phyloP scores from a whole-genome alignment of 2,888 invertebrate genomes.

The Cephalotes varians region DNA sequence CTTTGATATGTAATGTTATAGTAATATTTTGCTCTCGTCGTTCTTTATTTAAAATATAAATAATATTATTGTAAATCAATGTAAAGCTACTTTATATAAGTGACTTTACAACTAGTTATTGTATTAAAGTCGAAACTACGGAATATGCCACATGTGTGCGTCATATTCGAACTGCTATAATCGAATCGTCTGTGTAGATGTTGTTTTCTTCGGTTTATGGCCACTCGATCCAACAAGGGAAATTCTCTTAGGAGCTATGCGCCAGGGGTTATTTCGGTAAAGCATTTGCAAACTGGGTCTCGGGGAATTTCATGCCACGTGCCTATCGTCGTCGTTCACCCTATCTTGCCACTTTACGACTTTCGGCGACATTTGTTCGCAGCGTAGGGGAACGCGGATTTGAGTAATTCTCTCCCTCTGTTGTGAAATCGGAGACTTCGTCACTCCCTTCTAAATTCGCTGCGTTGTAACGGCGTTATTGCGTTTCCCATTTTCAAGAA shows the following conservation, averaged over 20 bases:
- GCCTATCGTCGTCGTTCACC: slow-evolving; percentile 48
- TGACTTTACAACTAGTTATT: background rate
- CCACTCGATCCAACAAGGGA: slow-evolving; percentile 47
- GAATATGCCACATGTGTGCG: background rate
- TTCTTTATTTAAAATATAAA: too few species aligned
- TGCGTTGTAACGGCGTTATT: background rate
- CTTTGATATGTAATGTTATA: background rate
- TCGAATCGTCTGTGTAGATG: slow-evolving; percentile 13
- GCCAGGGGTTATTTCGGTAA: slow-evolving; percentile 63
- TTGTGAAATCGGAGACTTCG: slow-evolving; percentile 2
- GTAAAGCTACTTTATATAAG: background rate
- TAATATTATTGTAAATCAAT: background rate
- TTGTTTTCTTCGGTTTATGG: slow-evolving; percentile 57
- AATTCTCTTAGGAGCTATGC: slow-evolving; percentile 57
- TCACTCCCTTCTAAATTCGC: background rate
- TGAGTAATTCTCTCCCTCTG: slow-evolving; percentile 11
- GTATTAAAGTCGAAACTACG: background rate
- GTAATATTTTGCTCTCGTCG: background rate
- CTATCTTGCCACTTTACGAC: slow-evolving; percentile 36
- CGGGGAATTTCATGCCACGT: slow-evolving; percentile 59
- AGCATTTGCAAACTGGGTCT: slow-evolving; percentile 62
- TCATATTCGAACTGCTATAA: slow-evolving; percentile 1
- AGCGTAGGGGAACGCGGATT: slow-evolving; percentile 1
- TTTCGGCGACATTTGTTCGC: background rate
- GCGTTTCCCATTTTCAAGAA: background rate